Conservation (phyloP, 2,113 vertebrate genomes). For the Onychostoma macrolepis region DNA sequence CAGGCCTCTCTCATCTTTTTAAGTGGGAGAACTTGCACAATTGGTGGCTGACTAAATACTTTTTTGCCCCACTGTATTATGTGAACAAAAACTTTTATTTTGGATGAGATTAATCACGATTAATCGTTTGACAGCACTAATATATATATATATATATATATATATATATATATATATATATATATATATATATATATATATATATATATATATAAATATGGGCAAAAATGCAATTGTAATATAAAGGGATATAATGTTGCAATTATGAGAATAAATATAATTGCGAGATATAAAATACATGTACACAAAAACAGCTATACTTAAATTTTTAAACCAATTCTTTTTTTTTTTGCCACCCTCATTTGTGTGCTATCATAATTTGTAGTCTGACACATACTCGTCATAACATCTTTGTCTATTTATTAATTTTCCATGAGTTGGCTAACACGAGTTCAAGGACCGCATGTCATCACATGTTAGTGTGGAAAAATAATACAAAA, state of each 20-base stretch:
- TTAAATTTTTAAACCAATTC: background rate
- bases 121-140: no score
- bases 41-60: no score
- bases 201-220: no score
- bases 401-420: background rate
- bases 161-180: no score
- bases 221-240: background rate
- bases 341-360: background rate
- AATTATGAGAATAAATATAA: background rate
- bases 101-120: no score
- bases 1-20: no score
- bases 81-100: no score
- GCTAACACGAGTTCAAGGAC: conserved; percentile 19
- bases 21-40: no score
- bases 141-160: no score
- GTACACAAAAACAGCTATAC: background rate
- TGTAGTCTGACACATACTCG: background rate
- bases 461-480: conserved; percentile 35
- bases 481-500: conserved; percentile 23
- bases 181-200: background rate
- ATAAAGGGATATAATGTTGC: background rate
- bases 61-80: no score
- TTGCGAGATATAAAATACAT: background rate
- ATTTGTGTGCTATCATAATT: background rate
- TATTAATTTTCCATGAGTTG: conserved; percentile 29